These are phyloP conservation scores for Drymodes brunneopygia DNA, from an alignment of 2,113 vertebrate species.

Conservation along the genomic window DNA sequence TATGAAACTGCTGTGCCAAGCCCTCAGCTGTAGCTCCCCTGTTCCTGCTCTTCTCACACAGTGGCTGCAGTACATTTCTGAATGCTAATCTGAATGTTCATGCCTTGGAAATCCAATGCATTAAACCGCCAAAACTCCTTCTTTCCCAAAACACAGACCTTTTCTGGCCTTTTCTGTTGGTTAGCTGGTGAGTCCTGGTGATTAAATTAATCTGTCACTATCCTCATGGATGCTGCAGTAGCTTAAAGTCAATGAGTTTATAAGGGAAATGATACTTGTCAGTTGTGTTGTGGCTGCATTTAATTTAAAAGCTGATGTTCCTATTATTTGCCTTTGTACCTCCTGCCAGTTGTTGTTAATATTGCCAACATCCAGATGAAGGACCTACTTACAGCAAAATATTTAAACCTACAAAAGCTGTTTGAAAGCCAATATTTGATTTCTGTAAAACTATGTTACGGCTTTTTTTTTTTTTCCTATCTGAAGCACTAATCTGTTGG, in stretches of 20 bases:
- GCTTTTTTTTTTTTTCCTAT: background rate
- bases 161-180: background rate
- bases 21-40: background rate
- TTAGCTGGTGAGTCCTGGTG: background rate
- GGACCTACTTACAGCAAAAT: constrained; percentile 28
- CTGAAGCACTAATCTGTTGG: background rate
- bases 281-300: background rate
- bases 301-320: constrained; percentile 13
- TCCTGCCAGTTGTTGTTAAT: constrained; percentile 44
- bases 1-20: background rate
- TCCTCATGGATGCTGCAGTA: background rate
- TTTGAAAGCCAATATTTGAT: constrained; percentile 5
- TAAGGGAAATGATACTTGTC: background rate
- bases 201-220: background rate
- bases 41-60: background rate
- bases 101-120: background rate
- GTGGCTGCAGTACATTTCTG: background rate
- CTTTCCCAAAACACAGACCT: background rate
- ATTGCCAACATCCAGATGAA: constrained; percentile 33
- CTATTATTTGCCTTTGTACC: background rate
- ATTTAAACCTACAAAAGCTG: background rate
- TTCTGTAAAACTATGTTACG: background rate
- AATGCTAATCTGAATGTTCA: background rate
- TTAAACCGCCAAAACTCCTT: background rate
- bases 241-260: background rate